Percentiles rank a stretch among this genome's conserved stretches.
Conservation (phyloP, 2,113 vertebrate genomes). For the Channa argus region DNA sequence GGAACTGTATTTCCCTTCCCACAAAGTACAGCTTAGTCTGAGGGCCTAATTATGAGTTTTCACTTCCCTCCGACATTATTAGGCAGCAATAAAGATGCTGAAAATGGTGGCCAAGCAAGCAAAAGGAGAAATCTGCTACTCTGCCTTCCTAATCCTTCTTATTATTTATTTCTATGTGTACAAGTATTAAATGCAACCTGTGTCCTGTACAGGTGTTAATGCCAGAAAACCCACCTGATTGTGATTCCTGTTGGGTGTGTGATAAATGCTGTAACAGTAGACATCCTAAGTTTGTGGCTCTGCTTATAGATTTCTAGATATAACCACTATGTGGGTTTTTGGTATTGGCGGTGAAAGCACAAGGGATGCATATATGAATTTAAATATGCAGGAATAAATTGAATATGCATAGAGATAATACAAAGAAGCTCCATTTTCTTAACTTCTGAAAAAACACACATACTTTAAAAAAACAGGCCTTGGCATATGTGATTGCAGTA, state of each 20-base stretch:
- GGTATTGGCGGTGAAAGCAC: not conserved
- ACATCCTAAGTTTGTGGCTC: not conserved
- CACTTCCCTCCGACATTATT: conserved; percentile 25
- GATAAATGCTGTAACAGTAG: not conserved
- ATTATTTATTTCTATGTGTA: not conserved
- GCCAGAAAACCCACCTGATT: not conserved
- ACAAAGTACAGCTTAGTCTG: conserved; percentile 1
- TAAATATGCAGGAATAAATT: conserved; percentile 14
- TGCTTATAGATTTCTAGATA: not conserved
- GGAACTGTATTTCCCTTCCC: conserved; percentile 27
- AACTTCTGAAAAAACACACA: conserved; percentile 12
- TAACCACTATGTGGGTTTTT: conserved; percentile 5
- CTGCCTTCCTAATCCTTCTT: conserved; percentile 2
- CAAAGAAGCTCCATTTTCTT: conserved; percentile 6
- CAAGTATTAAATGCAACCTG: not conserved
- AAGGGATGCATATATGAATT: conserved; percentile 4
- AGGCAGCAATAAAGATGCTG: conserved; percentile 16
- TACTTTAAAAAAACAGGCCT: not conserved
- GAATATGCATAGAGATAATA: not conserved
- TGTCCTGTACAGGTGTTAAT: not conserved
- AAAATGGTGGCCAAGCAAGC: conserved; percentile 7
- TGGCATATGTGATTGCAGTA: conserved; percentile 24
- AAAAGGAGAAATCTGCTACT: conserved; percentile 22
- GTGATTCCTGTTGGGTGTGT: not conserved
- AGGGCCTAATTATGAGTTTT: conserved; percentile 53